Base-by-base conservation (phyloP, 92 coral and sea anemone species). In the Plumapathes pennacea region DNA sequence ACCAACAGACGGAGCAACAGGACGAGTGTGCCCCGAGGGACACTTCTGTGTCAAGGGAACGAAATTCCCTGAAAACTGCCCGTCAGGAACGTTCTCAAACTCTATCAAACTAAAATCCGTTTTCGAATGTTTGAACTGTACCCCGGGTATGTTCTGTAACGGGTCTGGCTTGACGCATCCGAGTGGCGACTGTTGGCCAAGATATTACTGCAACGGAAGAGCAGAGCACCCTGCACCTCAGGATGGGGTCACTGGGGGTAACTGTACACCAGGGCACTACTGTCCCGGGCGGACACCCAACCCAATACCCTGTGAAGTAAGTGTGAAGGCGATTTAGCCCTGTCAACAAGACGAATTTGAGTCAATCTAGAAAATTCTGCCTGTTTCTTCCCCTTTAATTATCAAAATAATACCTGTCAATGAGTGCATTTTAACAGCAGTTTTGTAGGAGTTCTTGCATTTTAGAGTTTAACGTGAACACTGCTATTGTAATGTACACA, bases 181-280 rank as follows among this genome's bases (percentile, higher is more conserved):
- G 0, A 76, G 85, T 66, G 99, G 96, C 4, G 81, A 91, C 3
- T 94, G 99, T 51, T 83, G 67, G 53, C 85, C 96, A 1, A 57
- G 96, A 21, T 94, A 89, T 46, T 94, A 79, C 54, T 94, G 99
- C 44, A 71, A 44, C 0, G 99, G 95, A 29, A 60, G 86, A 38
- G 90, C 99, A 7, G 62, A 58, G 11, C 88, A 86, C 18, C 94
- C 96, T 3, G 90, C 88, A 12, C 99, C 99, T 25, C 85, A 76
- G 47, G 96, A 92, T 56, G 83, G 83, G 4, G 0, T 57, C 9
- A 81, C 99, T 38, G 99, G 99, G 18, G 99, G 99, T 26, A 83
- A 78, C 64, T 94, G 99, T 40, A 94, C 95, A 33, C 91, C 96
- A 10, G 99, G 99, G 25, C 96, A 94, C 59, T 94, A 71, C 44